Conservation (phyloP, 2,113 vertebrate genomes). For the Chelonoidis abingdonii region DNA sequence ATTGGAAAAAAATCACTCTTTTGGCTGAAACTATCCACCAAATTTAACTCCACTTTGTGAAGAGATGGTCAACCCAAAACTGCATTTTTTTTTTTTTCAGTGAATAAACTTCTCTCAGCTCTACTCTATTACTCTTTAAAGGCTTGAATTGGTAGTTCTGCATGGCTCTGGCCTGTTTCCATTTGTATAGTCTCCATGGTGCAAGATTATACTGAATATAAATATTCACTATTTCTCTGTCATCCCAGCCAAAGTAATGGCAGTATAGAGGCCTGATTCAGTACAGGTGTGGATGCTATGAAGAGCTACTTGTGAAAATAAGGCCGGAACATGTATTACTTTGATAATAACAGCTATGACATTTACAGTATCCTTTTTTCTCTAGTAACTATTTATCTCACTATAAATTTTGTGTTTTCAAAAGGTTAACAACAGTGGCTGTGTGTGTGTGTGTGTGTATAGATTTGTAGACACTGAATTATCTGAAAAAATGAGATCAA, state of each 20-base stretch:
- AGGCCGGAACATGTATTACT: background rate
- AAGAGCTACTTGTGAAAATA: fast-evolving
- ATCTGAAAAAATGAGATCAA: slow-evolving; percentile 11
- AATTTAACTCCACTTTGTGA: background rate
- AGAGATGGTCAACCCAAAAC: background rate
- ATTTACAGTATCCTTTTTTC: background rate
- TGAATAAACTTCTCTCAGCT: background rate
- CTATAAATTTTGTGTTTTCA: slow-evolving; percentile 39
- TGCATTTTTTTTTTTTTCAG: background rate
- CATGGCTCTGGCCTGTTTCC: background rate
- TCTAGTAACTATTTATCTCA: background rate
- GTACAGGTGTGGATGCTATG: background rate
- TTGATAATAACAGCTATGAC: background rate
- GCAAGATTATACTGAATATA: fast-evolving
- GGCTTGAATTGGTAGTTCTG: background rate
- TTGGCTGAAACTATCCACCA: background rate
- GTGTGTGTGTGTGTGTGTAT: slow-evolving; percentile 22
- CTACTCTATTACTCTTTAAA: background rate
- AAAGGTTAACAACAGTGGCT: background rate
- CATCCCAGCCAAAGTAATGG: background rate
- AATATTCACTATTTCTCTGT: background rate
- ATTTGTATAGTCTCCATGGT: background rate
- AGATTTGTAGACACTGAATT: background rate
- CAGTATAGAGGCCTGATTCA: background rate
- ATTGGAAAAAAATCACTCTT: background rate